Percentiles rank a stretch among this genome's conserved stretches.
phyloP scores from a whole-genome alignment of 2,888 invertebrate species.

The Lasioglossum calceatum region DNA sequence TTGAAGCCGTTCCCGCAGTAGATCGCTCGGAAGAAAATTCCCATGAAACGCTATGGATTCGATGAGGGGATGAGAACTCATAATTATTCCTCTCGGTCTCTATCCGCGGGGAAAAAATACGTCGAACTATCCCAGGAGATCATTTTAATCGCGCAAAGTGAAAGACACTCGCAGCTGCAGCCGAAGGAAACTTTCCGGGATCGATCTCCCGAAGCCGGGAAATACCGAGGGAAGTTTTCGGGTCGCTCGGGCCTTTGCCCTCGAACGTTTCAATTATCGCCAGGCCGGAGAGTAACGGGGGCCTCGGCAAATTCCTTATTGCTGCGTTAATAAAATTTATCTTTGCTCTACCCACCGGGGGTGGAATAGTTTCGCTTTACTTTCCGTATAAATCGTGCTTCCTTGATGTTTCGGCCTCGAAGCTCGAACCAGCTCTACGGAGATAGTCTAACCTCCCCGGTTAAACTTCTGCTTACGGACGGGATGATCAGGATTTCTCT shows the following conservation, averaged over 20 bases:
- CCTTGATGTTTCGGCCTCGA: not conserved
- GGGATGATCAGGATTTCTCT: slow-evolving; percentile 1
- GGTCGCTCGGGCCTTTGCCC: not conserved
- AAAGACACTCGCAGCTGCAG: not conserved
- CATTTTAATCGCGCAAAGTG: slow-evolving; percentile 41
- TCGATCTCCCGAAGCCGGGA: slow-evolving; percentile 21
- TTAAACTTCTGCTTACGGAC: not conserved
- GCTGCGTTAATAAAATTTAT: slow-evolving; percentile 26
- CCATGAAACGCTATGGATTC: not conserved
- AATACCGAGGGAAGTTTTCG: slow-evolving; percentile 18
- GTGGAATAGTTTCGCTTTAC: not conserved
- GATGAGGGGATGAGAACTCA: not conserved
- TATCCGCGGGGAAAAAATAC: not conserved
- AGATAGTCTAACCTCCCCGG: not conserved
- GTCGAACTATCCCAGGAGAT: not conserved
- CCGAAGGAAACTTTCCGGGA: slow-evolving; percentile 9
- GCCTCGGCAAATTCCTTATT: slow-evolving; percentile 8
- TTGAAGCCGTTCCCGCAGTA: not conserved
- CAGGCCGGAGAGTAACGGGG: slow-evolving; percentile 4
- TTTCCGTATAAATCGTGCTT: not conserved
- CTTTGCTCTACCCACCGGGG: not conserved
- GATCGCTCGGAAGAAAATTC: too few relatives aligned
- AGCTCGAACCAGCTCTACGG: not conserved
- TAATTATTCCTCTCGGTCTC: slow-evolving; percentile 25
- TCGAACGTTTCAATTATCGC: slow-evolving; percentile 27